A percentile compares a stretch with the other conserved stretches of the same genome.
Evolutionary conservation across 2,113 vertebrate species (phyloP).

Genomic region (Scytalopus superciliaris): DNA sequence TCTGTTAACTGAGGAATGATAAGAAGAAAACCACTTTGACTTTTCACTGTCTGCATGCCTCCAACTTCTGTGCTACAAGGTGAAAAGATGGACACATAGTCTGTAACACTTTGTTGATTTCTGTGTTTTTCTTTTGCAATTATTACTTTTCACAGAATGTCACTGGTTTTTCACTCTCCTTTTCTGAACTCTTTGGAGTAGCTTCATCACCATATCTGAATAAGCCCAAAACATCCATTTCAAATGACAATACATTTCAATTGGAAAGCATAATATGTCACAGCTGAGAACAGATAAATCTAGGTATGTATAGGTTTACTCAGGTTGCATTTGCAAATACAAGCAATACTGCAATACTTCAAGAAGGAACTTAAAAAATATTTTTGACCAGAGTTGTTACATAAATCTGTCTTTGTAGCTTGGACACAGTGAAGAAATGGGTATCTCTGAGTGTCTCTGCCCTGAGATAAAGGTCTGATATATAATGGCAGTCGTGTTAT

Average conservation of each 20-base stretch:
- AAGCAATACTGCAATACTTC: background rate
- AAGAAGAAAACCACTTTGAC: background rate
- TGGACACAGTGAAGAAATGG: background rate
- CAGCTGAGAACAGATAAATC: background rate
- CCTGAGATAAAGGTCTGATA: background rate
- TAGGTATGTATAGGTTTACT: background rate
- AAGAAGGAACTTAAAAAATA: background rate
- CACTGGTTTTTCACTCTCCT: background rate
- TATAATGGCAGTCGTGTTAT: background rate
- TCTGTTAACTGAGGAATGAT: background rate
- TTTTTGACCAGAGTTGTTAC: background rate
- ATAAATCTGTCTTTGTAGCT: background rate
- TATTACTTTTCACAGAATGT: background rate
- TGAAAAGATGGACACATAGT: background rate
- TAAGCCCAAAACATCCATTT: background rate
- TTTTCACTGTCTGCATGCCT: background rate
- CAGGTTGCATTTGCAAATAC: background rate
- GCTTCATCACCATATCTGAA: background rate
- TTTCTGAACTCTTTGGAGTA: background rate
- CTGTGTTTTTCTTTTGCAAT: background rate
- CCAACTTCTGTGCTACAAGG: background rate
- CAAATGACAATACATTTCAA: background rate
- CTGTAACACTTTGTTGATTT: background rate
- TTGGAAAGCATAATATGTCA: background rate
- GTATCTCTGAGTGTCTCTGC: background rate